Evolutionary conservation across 2,113 vertebrate species (phyloP).

Genomic region (Ancistrus triradiatus): DNA sequence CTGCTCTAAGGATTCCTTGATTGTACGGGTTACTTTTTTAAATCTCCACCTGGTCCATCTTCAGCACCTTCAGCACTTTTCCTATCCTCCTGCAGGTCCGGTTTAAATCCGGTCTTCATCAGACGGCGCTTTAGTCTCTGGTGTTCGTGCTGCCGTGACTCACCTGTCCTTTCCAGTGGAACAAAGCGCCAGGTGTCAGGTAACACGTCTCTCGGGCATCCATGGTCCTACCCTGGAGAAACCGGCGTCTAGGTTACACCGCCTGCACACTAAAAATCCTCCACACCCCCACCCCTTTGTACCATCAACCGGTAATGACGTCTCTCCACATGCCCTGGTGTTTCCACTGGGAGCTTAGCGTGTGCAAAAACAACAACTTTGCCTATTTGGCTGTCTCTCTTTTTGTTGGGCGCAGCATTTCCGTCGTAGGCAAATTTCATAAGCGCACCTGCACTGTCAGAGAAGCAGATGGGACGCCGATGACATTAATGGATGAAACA

Average conservation of each 20-base stretch:
- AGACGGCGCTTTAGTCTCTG: neutral
- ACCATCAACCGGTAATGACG: constrained; percentile 24
- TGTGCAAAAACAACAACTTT: constrained; percentile 26
- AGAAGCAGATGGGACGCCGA: neutral
- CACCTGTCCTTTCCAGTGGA: constrained; percentile 45
- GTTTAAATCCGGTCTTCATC: too few species aligned
- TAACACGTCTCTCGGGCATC: constrained; percentile 56
- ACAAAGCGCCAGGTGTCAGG: constrained; percentile 64
- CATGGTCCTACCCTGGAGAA: constrained; percentile 38
- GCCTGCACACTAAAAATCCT: neutral
- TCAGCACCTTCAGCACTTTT: neutral
- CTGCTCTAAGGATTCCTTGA: constrained; percentile 6
- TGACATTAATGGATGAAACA: neutral
- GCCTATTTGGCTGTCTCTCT: too few species aligned
- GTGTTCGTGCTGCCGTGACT: constrained; percentile 44
- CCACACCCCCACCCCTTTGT: too few species aligned
- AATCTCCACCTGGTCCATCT: constrained; percentile 20
- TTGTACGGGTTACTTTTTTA: neutral
- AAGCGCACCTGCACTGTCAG: constrained; percentile 25
- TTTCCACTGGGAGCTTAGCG: neutral
- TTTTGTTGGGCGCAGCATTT: neutral
- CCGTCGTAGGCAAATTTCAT: constrained; percentile 13
- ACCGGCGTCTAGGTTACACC: constrained; percentile 39
- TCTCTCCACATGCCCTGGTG: neutral
- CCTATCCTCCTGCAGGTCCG: constrained; percentile 29